Base-by-base conservation (phyloP, 2,888 invertebrate species). In the Cenopis cana region DNA sequence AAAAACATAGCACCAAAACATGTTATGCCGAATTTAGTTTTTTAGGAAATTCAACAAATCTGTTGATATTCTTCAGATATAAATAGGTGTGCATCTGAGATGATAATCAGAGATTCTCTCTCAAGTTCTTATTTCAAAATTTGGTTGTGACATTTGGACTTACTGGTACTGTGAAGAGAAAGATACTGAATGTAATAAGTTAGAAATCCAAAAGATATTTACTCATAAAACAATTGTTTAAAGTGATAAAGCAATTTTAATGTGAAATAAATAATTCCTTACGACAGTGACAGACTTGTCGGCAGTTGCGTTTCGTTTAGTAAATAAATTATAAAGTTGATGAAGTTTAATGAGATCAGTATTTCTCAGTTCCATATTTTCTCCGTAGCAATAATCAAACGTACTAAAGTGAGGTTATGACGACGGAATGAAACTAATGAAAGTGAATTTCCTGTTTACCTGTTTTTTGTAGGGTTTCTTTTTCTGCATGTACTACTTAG, bases 301-400 rank as follows among this genome's bases (percentile, higher is more conserved):
- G 61, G 68, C 61, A 68, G 61, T 55, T 55, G 54, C 68, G 68
- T 68, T 62, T 46, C 12, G 29, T 62, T 50, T 41, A 38, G 2
- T 38, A 38, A 38, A 9, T 38, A 38, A 38, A 38, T 38, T 38
- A 38, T 38, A 4, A 38, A 38, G 11, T 38, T 38, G 38, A 38
- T 38, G 38, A 3, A 33, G 24, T 33, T 33, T 3, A 0, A 8
- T 8, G 6, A 33, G 6, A 24, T 24, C 4, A 24, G 24, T 24
- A 24, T 24, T 24, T 24, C 4, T 3, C 4, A 24, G 24, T 24
- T 4, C 24, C 1, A 24, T 24, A 24, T 24, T 24, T 5, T 33
- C 0, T 33, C 46, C 46, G n/a, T n/a, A 36, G 50, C 24, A 70
- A 60, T 46, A 59, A 65, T 59, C n/a, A 70, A 65, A 70, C 69